Evolutionary conservation across 2,113 vertebrate genomes (phyloP).

Genomic region (Taurulus bubalis): DNA sequence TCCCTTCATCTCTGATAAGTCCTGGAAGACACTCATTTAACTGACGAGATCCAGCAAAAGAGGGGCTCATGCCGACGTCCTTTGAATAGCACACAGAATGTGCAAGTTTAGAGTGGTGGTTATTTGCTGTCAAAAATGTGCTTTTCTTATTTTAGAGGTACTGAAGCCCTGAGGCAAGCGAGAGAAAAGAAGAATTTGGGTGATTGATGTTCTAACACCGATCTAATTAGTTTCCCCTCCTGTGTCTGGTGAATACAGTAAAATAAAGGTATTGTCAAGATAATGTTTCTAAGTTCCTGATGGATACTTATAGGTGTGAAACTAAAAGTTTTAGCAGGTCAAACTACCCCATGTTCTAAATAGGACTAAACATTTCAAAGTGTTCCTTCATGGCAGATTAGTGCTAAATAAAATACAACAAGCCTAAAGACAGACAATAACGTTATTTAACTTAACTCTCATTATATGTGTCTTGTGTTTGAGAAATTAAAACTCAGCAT

Average conservation of each 20-base stretch:
- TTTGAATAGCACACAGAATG: not conserved
- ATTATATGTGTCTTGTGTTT: too few relatives aligned
- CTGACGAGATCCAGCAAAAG: constrained; percentile 9
- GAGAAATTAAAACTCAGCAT: too few relatives aligned
- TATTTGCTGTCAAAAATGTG: not conserved
- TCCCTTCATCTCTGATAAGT: constrained; percentile 1
- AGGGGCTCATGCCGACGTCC: not conserved
- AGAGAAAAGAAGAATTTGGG: not conserved
- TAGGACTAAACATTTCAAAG: not conserved
- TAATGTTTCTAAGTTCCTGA: not conserved
- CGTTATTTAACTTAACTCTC: not conserved
- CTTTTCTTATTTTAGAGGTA: not conserved
- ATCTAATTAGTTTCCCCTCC: not conserved
- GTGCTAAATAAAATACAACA: not conserved
- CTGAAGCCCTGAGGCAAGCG: not conserved
- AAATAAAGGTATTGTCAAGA: not conserved
- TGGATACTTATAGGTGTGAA: not conserved
- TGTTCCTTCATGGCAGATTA: not conserved
- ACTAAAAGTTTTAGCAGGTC: not conserved
- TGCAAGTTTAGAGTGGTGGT: not conserved
- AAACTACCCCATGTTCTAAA: not conserved
- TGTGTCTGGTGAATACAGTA: not conserved
- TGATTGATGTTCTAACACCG: not conserved
- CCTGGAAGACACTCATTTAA: constrained; percentile 3
- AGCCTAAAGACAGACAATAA: not conserved